Conservation (phyloP, 1,140 invertebrate genomes). For the Psix sp. region DNA sequence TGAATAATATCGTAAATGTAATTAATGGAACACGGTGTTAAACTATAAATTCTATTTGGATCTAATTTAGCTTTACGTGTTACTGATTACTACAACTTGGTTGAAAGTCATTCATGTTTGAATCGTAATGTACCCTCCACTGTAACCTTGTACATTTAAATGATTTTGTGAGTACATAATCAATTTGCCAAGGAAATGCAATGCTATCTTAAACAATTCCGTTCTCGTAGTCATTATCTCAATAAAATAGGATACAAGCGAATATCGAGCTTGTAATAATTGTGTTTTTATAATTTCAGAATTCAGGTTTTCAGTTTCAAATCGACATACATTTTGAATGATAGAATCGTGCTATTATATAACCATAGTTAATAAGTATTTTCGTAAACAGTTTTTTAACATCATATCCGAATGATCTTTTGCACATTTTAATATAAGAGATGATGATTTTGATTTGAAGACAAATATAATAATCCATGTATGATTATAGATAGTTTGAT, state of each 20-base stretch:
- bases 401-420: too few species aligned
- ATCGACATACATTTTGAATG: too few species aligned
- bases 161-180: slow-evolving; percentile 21
- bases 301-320: too few species aligned
- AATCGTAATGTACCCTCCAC: slow-evolving; percentile 40
- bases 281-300: too few species aligned
- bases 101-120: slow-evolving; percentile 27
- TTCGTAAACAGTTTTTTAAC: too few species aligned
- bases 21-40: slow-evolving; percentile 6
- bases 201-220: slow-evolving; percentile 13
- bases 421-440: too few species aligned
- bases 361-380: too few species aligned
- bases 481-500: too few species aligned
- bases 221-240: not conserved
- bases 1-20: not conserved
- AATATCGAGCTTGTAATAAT: not conserved
- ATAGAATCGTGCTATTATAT: too few species aligned
- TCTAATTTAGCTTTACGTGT: slow-evolving; percentile 33
- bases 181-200: slow-evolving; percentile 14
- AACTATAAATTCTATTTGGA: slow-evolving; percentile 26
- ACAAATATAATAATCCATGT: too few species aligned
- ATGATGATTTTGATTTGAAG: too few species aligned
- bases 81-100: slow-evolving; percentile 28
- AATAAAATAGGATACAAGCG: slow-evolving; percentile 4
- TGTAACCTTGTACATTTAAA: slow-evolving; percentile 17